phyloP scores from a whole-genome alignment of 1,140 invertebrate genomes.

The Scaptodrosophila lebanonensis region DNA sequence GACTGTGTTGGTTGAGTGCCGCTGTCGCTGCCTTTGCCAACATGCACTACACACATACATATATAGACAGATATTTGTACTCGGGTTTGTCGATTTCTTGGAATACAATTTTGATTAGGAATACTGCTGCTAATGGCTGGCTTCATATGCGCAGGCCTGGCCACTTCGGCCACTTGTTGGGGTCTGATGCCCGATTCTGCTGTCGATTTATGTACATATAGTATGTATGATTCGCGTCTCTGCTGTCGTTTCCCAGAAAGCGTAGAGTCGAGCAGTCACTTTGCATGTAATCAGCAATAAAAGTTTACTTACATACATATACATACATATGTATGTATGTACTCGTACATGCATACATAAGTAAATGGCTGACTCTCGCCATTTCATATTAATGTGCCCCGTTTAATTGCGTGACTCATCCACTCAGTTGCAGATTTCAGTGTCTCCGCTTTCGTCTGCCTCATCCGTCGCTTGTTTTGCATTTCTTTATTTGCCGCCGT shows the following conservation, averaged over 20 bases:
- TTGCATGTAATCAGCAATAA: neutral
- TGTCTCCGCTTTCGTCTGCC: slow-evolving; percentile 7
- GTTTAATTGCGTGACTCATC: slow-evolving; percentile 55
- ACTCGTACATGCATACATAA: neutral
- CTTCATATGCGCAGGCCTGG: slow-evolving; percentile 6
- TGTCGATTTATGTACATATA: no score
- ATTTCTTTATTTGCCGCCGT: no score
- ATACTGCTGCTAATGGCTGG: slow-evolving; percentile 42
- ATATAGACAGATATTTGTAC: no score
- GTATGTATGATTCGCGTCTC: no score
- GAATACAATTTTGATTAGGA: slow-evolving; percentile 61
- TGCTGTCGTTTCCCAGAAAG: no score
- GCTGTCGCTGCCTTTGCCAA: neutral
- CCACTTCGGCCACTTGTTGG: slow-evolving; percentile 6
- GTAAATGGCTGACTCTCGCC: no score
- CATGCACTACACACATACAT: no score
- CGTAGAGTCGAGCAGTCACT: no score
- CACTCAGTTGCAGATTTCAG: slow-evolving; percentile 13
- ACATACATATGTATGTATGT: neutral
- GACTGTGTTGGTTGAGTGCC: slow-evolving; percentile 12
- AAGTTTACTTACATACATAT: neutral
- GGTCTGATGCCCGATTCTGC: no score
- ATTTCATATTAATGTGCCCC: slow-evolving; percentile 43
- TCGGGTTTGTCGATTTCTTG: slow-evolving; percentile 38
- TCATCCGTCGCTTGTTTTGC: neutral